Conservation (phyloP, 2,113 vertebrate genomes). For the Leucoraja erinaceus region DNA sequence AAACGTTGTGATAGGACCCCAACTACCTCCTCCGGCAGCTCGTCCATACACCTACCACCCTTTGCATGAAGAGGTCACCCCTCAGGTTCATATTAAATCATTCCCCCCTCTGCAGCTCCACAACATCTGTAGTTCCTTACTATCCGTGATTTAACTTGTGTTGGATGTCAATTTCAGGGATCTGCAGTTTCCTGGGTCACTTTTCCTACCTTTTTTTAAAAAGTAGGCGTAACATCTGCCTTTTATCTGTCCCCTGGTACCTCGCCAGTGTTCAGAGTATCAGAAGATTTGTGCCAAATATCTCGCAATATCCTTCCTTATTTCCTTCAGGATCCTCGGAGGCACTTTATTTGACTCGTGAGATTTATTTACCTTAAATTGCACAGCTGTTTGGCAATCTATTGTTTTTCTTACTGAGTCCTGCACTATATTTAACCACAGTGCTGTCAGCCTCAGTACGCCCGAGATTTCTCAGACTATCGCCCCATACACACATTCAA, state of each 20-base stretch:
- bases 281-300: conserved; percentile 11
- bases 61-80: too few relatives aligned
- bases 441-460: neutral
- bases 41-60: too few relatives aligned
- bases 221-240: conserved; percentile 29
- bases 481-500: neutral
- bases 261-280: conserved; percentile 2
- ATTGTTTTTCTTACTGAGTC: conserved; percentile 9
- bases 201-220: neutral
- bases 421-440: neutral
- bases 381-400: conserved; percentile 10
- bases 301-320: conserved; percentile 25
- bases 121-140: too few relatives aligned
- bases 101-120: too few relatives aligned
- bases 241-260: neutral
- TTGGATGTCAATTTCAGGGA: too few relatives aligned
- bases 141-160: neutral
- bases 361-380: conserved; percentile 18
- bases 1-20: too few relatives aligned
- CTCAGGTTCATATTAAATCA: too few relatives aligned
- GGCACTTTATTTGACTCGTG: conserved; percentile 25
- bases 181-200: conserved; percentile 7
- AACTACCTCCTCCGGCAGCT: too few relatives aligned
- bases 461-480: neutral
- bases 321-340: conserved; percentile 11